These are phyloP conservation scores for Diploptera punctata DNA, from an alignment of 2,888 invertebrate genomes.

Conservation along the genomic window DNA sequence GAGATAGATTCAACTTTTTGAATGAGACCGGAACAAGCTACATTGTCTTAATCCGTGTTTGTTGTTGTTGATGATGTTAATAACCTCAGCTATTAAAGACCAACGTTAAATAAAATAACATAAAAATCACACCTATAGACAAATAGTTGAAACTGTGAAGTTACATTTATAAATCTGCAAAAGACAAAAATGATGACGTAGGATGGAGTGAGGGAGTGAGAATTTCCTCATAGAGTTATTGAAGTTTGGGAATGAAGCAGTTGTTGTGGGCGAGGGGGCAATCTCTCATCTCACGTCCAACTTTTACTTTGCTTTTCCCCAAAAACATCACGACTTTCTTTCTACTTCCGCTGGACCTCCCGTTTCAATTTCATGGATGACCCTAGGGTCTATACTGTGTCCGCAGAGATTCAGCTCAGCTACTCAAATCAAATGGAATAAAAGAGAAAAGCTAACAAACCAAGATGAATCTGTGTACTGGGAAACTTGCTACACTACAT, in stretches of 20 bases:
- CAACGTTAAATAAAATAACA: too few relatives aligned
- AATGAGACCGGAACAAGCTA: too few relatives aligned
- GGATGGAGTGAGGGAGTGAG: neutral
- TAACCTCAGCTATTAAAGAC: too few relatives aligned
- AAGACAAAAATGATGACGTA: too few relatives aligned
- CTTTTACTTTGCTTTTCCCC: constrained; percentile 29
- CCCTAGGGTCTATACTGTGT: neutral
- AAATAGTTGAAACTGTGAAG: too few relatives aligned
- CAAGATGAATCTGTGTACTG: neutral
- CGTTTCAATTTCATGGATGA: constrained; percentile 4
- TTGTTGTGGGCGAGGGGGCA: constrained; percentile 1
- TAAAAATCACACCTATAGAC: too few relatives aligned
- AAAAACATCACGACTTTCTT: neutral
- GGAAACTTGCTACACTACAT: too few relatives aligned
- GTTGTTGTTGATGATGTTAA: too few relatives aligned
- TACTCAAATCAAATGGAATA: neutral
- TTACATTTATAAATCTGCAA: too few relatives aligned
- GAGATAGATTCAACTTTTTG: too few relatives aligned
- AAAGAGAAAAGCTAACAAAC: neutral
- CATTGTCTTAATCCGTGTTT: too few relatives aligned
- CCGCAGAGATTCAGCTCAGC: neutral
- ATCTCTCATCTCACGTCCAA: constrained; percentile 34
- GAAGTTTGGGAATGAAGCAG: constrained; percentile 1
- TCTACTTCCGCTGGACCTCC: neutral
- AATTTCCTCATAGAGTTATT: constrained; percentile 10